Evolutionary conservation across 30 jellyfish, hydroid and myxozoan genomes (phyloP).

Genomic region (Hydractinia symbiolongicarpus): DNA sequence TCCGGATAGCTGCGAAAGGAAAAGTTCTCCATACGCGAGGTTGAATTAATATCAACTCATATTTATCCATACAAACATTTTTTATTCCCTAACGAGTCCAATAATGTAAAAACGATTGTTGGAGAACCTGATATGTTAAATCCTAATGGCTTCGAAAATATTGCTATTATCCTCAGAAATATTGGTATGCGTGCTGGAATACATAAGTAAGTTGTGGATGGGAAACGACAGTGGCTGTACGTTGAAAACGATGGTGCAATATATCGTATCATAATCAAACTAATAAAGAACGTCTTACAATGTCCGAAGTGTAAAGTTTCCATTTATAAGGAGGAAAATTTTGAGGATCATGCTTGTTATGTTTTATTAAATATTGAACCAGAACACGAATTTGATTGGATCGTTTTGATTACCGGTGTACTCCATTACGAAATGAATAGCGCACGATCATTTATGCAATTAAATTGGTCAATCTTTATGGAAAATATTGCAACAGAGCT

Average conservation of each 20-base stretch:
- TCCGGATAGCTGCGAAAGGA: not conserved
- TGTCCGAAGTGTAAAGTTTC: slow-evolving; percentile 5
- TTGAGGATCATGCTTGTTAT: not conserved
- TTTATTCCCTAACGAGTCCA: not conserved
- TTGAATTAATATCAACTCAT: not conserved
- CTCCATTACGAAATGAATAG: not conserved
- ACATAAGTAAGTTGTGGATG: not conserved
- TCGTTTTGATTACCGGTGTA: not conserved
- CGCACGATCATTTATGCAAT: not conserved
- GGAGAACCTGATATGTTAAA: slow-evolving; percentile 38
- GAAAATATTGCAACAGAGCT: not conserved
- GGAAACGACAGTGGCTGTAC: slow-evolving; percentile 28
- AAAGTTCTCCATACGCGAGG: not conserved
- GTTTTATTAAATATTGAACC: not conserved
- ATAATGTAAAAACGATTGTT: not conserved
- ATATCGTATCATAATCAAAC: slow-evolving; percentile 6
- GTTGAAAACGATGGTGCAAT: slow-evolving; percentile 21
- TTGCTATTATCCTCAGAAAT: slow-evolving; percentile 11
- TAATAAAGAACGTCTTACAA: not conserved
- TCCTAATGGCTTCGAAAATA: slow-evolving; percentile 23
- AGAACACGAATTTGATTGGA: not conserved
- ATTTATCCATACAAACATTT: not conserved
- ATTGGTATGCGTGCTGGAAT: slow-evolving; percentile 32
- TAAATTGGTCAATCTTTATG: not conserved
- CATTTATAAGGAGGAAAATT: not conserved